Percentiles rank a stretch among this genome's conserved stretches.
phyloP scores from a whole-genome alignment of 2,888 invertebrate species.

The Drosophila mayaguana region DNA sequence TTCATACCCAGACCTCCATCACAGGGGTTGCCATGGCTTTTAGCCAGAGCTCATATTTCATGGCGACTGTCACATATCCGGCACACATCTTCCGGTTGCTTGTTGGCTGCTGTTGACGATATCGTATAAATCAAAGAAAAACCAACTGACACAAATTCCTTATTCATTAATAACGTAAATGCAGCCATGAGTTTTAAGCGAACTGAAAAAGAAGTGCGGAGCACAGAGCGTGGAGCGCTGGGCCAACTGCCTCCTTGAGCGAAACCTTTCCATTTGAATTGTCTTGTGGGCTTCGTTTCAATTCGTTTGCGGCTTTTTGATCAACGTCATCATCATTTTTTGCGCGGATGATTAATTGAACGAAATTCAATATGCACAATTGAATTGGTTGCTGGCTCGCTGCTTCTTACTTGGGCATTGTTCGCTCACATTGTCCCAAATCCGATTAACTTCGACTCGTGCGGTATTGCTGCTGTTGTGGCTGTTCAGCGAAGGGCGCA shows the following conservation, averaged over 20 bases:
- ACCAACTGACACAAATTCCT: conserved; percentile 51
- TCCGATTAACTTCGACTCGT: conserved; percentile 49
- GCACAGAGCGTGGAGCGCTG: not conserved
- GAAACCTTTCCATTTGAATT: conserved; percentile 26
- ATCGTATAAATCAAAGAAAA: conserved; percentile 55
- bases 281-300: conserved; percentile 33
- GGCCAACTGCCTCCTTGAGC: not conserved
- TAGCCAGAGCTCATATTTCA: conserved; percentile 31
- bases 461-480: conserved; percentile 15
- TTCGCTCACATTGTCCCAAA: conserved; percentile 53
- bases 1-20: conserved; percentile 5
- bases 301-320: conserved; percentile 62
- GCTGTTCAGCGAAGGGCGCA: conserved; percentile 14
- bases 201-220: conserved; percentile 10
- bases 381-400: conserved; percentile 55
- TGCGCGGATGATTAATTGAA: conserved; percentile 69
- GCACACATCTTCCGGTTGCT: not conserved
- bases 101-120: conserved; percentile 12
- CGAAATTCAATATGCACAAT: conserved; percentile 74
- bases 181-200: conserved; percentile 38
- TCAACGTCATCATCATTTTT: conserved; percentile 62
- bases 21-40: not conserved
- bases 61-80: conserved; percentile 14
- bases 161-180: conserved; percentile 67
- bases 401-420: conserved; percentile 41